Base-by-base conservation (phyloP, 2,888 invertebrate genomes). In the Digitonthophagus gazella region DNA sequence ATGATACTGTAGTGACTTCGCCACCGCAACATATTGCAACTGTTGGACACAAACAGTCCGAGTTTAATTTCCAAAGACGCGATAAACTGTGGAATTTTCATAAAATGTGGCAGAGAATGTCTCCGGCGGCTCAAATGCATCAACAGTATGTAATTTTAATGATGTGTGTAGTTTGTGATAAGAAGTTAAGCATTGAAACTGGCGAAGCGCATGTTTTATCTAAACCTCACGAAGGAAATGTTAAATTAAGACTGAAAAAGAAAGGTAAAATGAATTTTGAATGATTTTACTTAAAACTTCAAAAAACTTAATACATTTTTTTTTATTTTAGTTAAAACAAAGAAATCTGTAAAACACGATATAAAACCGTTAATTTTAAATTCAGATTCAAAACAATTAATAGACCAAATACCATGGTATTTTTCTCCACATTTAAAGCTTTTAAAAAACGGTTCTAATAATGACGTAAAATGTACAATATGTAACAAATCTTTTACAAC, bases 281-380 rank as follows among this genome's bases (percentile, higher is more conserved):
- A 22, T 22, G 22, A 22, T 22, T 22, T 6, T 22, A 22, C 22
- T 4, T 4, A 22, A 22, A 22, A 22, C 6, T 22, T 22, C 6
- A 22, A 22, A 3, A 22, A 22, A 22, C 22, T 6, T 44, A 44
- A 44, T 8, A 44, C 2, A 44, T 2, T 44, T 44, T 44, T 11
- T 44, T 44, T 5, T 44, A 2, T 66, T 19, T 11, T 20, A 58
- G 66, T 6, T 58, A 18, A 20, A n/a, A 15, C 44, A 18, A 44
- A 22, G 3, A 56, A 15, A 14, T 19, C 18, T 18, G 14, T 15
- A 3, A 20, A n/a, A 3, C 70, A 70, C 22, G 56, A 61, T 6
- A 65, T 67, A 15, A 58, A 15, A 65, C 65, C 67, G 20, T 69
- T 72, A 1, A 28, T 73, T 6, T 15, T 15, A 15, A 67, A 72